These are phyloP conservation scores for Kobus ellipsiprymnus DNA, from an alignment of 2,113 vertebrate genomes.

Conservation along the genomic window DNA sequence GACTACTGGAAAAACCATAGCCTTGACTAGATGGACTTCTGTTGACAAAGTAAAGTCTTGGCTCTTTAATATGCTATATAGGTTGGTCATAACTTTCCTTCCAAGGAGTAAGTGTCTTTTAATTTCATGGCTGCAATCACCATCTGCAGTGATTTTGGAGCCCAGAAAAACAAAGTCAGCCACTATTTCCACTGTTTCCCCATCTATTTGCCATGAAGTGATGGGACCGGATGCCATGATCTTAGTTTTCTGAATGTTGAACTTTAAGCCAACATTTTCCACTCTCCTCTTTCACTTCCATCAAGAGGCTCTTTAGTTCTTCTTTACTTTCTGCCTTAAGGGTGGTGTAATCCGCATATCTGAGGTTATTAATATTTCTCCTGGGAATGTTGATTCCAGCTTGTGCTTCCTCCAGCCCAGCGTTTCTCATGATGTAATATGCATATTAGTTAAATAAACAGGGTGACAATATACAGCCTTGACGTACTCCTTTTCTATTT, in stretches of 20 bases:
- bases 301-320: neutral
- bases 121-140: neutral
- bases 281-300: too few relatives aligned
- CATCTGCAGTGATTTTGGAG: neutral
- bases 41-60: neutral
- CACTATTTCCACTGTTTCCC: neutral
- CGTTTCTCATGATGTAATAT: neutral
- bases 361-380: neutral
- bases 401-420: neutral
- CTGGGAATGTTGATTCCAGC: neutral
- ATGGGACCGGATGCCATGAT: neutral
- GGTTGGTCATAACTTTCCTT: neutral
- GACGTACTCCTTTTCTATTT: neutral
- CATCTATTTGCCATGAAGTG: neutral
- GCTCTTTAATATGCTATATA: neutral
- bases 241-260: neutral
- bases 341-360: neutral
- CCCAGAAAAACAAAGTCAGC: neutral
- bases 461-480: neutral
- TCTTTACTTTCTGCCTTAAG: neutral
- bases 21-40: neutral
- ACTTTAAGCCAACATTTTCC: too few relatives aligned
- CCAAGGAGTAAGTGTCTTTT: neutral
- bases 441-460: neutral
- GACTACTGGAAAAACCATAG: neutral